Evolutionary conservation across 2,888 invertebrate species (phyloP).

Genomic region (Nemotelus nigrinus): DNA sequence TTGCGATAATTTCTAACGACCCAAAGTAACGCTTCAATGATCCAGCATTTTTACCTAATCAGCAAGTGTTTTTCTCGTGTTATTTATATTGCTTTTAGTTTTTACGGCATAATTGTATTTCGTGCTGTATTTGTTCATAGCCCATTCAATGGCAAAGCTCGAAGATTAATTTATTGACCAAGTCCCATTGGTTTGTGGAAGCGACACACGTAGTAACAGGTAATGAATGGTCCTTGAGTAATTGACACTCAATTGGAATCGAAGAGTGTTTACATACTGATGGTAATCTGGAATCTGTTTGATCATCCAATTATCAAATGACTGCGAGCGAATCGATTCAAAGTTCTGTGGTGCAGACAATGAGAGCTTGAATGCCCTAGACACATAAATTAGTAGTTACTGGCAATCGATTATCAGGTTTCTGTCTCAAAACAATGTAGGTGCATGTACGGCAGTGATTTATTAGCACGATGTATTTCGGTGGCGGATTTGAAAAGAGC

Average conservation of each 20-base stretch:
- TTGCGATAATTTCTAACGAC: constrained; percentile 9
- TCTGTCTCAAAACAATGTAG: constrained; percentile 38
- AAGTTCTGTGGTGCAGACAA: constrained; percentile 9
- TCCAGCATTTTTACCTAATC: background rate
- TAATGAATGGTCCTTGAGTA: background rate
- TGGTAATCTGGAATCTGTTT: constrained; percentile 26
- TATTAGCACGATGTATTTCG: constrained; percentile 10
- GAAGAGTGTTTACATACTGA: constrained; percentile 34
- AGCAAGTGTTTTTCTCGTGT: background rate
- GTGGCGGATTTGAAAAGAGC: background rate
- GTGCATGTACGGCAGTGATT: constrained; percentile 40
- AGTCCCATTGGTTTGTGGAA: background rate
- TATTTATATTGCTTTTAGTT: background rate
- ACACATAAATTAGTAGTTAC: constrained; percentile 39
- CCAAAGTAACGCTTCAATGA: background rate
- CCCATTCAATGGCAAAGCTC: background rate
- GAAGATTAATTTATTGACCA: background rate
- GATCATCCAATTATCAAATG: constrained; percentile 43
- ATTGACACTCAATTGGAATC: constrained; percentile 28
- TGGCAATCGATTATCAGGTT: constrained; percentile 33
- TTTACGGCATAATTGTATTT: background rate
- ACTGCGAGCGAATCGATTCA: constrained; percentile 1
- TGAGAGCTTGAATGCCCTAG: constrained; percentile 15
- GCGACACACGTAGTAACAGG: background rate
- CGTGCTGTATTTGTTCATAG: background rate